These are phyloP conservation scores for Chloroceryle inda DNA, from an alignment of 2,797 vertebrate genomes.

Conservation along the genomic window DNA sequence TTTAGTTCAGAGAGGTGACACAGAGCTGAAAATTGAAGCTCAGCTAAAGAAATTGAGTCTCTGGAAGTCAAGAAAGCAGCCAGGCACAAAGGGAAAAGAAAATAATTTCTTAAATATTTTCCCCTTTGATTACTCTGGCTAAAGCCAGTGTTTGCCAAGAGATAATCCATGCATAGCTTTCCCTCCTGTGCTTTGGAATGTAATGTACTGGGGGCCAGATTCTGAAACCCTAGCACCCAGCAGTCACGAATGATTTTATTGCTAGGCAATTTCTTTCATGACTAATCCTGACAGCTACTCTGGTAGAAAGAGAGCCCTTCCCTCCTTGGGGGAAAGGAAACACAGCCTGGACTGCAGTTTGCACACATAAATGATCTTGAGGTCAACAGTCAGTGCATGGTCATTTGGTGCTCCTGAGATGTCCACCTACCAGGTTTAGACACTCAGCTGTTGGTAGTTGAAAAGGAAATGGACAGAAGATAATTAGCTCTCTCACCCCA, in stretches of 20 bases:
- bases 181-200: background rate
- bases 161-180: background rate
- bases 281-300: background rate
- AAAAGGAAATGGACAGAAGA: background rate
- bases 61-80: constrained; percentile 13
- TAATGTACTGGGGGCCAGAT: background rate
- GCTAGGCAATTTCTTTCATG: background rate
- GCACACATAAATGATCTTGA: background rate
- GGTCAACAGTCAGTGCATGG: background rate
- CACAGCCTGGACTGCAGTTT: background rate
- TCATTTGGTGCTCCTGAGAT: background rate
- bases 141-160: constrained; percentile 18
- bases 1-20: constrained; percentile 23
- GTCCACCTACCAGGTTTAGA: background rate
- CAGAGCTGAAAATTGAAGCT: constrained; percentile 52
- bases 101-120: constrained; percentile 35
- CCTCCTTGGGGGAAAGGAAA: background rate
- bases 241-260: background rate
- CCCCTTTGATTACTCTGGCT: constrained; percentile 15
- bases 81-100: constrained; percentile 10
- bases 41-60: constrained; percentile 15
- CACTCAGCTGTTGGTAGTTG: background rate
- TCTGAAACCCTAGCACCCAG: background rate
- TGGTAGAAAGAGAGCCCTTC: background rate
- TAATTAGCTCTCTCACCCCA: background rate